Conservation (phyloP, 1,140 invertebrate species). For the Wasmannia auropunctata region DNA sequence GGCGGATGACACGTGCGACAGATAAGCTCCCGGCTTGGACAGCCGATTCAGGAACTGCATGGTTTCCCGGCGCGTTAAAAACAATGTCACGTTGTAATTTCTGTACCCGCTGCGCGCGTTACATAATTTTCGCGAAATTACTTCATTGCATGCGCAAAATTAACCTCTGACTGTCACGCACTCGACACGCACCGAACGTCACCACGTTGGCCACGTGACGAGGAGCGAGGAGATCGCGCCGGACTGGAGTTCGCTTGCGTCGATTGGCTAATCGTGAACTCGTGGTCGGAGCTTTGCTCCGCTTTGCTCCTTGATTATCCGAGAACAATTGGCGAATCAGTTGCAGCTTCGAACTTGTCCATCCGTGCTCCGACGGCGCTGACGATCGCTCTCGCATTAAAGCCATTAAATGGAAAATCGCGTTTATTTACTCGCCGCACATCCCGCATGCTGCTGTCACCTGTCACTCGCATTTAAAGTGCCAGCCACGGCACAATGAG, state of each 20-base stretch:
- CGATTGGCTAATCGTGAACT: neutral
- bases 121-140: slow-evolving; percentile 6
- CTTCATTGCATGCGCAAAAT: neutral
- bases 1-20: neutral
- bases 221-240: neutral
- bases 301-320: neutral
- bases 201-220: neutral
- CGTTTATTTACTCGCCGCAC: neutral
- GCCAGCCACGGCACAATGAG: slow-evolving; percentile 75
- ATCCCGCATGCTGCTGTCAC: neutral
- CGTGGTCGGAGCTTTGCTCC: no score
- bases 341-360: neutral
- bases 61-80: neutral
- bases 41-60: slow-evolving; percentile 47
- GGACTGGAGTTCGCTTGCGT: neutral
- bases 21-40: neutral
- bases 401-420: neutral
- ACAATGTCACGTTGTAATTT: neutral
- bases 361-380: neutral
- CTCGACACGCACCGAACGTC: neutral
- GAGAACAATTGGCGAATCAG: neutral
- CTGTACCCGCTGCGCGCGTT: neutral
- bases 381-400: neutral
- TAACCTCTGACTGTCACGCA: neutral
- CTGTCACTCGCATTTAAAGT: slow-evolving; percentile 53